Evolutionary conservation across 1,140 invertebrate genomes (phyloP).

Genomic region (Eumaeus atala): DNA sequence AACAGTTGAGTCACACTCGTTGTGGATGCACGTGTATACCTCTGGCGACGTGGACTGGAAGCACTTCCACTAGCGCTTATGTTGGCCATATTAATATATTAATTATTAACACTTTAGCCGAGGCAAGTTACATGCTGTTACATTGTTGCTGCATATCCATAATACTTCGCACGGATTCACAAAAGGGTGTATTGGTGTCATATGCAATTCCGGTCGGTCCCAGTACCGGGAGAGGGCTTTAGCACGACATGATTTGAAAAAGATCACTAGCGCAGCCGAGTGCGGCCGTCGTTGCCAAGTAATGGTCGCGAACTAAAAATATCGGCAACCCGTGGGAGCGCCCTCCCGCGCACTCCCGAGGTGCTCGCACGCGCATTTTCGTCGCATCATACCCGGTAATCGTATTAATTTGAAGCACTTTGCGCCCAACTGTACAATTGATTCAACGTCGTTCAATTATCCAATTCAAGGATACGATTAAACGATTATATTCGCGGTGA

Average conservation of each 20-base stretch:
- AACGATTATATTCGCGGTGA: not conserved
- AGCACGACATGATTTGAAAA: slow-evolving; percentile 62
- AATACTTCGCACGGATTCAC: slow-evolving; percentile 25
- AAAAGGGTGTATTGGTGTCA: slow-evolving; percentile 25
- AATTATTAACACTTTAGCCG: slow-evolving; percentile 43
- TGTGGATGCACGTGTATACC: slow-evolving; percentile 84
- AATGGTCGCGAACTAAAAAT: slow-evolving; percentile 72
- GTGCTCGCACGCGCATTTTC: slow-evolving; percentile 62
- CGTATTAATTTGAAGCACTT: slow-evolving; percentile 26
- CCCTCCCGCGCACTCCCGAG: slow-evolving; percentile 68
- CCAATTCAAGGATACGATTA: not conserved
- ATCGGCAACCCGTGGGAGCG: slow-evolving; percentile 73
- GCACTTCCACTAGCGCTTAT: slow-evolving; percentile 42
- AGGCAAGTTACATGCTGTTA: slow-evolving; percentile 44
- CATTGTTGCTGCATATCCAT: slow-evolving; percentile 42
- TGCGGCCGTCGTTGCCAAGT: slow-evolving; percentile 71
- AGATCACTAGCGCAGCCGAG: slow-evolving; percentile 67
- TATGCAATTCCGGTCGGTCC: slow-evolving; percentile 48
- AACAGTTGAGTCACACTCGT: slow-evolving; percentile 88
- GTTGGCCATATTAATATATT: slow-evolving; percentile 43
- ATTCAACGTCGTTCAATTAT: not conserved
- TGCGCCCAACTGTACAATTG: slow-evolving; percentile 1
- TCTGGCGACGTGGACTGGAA: slow-evolving; percentile 72
- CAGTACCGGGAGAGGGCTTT: slow-evolving; percentile 54
- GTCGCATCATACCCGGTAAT: slow-evolving; percentile 49